Percentiles rank a stretch among this genome's conserved stretches.
These are phyloP conservation scores for Tragelaphus strepsiceros DNA, from an alignment of 2,113 vertebrate species.

Conservation along the genomic window DNA sequence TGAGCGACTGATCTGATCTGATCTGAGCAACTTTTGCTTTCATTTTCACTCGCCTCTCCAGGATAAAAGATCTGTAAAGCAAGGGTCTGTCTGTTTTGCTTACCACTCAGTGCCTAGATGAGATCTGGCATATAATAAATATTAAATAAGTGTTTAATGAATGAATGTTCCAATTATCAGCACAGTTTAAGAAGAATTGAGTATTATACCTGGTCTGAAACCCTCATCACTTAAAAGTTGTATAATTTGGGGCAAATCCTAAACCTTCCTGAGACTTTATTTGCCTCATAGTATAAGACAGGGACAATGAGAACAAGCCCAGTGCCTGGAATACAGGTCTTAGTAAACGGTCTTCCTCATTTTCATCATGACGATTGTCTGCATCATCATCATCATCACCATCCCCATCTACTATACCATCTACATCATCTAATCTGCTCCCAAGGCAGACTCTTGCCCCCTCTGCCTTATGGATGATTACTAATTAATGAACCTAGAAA, in stretches of 20 bases:
- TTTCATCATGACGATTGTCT: neutral
- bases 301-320: neutral
- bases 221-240: neutral
- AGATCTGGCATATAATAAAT: neutral
- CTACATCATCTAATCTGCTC: neutral
- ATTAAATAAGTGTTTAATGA: neutral
- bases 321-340: neutral
- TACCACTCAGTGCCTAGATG: neutral
- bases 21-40: neutral
- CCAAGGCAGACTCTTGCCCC: neutral
- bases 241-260: neutral
- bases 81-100: neutral
- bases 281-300: neutral
- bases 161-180: neutral
- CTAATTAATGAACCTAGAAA: neutral
- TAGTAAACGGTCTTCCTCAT: neutral
- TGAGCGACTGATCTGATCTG: neutral
- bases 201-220: neutral
- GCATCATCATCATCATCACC: neutral
- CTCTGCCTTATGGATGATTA: neutral
- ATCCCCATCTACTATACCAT: neutral
- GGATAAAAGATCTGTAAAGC: neutral
- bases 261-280: neutral
- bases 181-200: neutral
- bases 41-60: neutral